These are phyloP conservation scores for Drosophila pseudoananassae DNA, from an alignment of 1,140 invertebrate species.

Conservation along the genomic window DNA sequence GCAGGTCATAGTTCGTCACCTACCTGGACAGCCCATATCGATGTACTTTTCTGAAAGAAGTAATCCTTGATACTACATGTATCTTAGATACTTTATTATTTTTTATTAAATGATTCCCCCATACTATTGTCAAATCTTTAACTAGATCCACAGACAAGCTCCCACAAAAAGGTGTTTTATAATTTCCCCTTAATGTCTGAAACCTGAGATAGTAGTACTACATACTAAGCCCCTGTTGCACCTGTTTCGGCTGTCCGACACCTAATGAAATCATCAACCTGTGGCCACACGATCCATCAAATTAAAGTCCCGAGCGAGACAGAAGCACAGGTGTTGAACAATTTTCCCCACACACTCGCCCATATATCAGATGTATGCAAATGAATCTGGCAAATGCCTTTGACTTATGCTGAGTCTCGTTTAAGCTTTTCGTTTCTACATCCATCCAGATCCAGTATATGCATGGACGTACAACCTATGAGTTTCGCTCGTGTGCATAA, in stretches of 20 bases:
- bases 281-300: slow-evolving; percentile 63
- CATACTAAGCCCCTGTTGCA: background rate
- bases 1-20: no score
- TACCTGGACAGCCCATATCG: no score
- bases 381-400: slow-evolving; percentile 67
- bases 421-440: slow-evolving; percentile 6
- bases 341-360: slow-evolving; percentile 41
- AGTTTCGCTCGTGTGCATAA: slow-evolving; percentile 76
- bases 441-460: no score
- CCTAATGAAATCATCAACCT: slow-evolving; percentile 73
- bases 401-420: slow-evolving; percentile 61
- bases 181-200: slow-evolving; percentile 27
- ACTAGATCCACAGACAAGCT: background rate
- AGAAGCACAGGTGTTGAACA: slow-evolving; percentile 63
- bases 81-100: no score
- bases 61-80: no score
- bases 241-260: slow-evolving; percentile 14
- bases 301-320: slow-evolving; percentile 35
- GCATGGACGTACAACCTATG: slow-evolving; percentile 1
- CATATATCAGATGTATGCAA: slow-evolving; percentile 48
- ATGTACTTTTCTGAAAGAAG: no score
- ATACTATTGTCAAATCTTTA: no score
- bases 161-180: slow-evolving; percentile 13
- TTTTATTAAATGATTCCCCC: no score
- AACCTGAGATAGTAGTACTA: background rate